Conservation (phyloP, 2,888 invertebrate species). For the Exocentrus adspersus region DNA sequence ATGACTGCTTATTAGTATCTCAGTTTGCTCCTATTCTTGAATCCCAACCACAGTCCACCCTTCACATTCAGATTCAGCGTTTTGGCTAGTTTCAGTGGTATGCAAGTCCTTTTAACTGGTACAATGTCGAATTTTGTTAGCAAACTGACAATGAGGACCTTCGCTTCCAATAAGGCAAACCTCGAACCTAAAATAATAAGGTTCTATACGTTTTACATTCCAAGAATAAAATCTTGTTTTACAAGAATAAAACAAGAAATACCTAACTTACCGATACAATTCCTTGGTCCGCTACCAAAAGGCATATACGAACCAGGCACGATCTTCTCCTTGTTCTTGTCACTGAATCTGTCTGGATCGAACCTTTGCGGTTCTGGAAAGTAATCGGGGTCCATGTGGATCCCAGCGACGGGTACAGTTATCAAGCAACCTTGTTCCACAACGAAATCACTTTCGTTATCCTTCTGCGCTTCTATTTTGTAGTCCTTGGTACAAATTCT, state of each 20-base stretch:
- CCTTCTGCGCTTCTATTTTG: constrained; percentile 64
- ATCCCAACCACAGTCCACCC: constrained; percentile 49
- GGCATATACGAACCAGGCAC: constrained; percentile 66
- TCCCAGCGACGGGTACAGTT: constrained; percentile 64
- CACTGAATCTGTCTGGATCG: constrained; percentile 68
- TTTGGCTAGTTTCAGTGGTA: constrained; percentile 46
- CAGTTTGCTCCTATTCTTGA: constrained; percentile 33
- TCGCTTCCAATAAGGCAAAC: constrained; percentile 50
- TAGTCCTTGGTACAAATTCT: constrained; percentile 68
- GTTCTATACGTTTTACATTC: too few species aligned
- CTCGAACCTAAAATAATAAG: constrained; percentile 42
- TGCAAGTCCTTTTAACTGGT: constrained; percentile 45
- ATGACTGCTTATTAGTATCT: too few species aligned
- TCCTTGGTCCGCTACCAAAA: constrained; percentile 65
- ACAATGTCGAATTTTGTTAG: constrained; percentile 44
- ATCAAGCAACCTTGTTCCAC: constrained; percentile 65
- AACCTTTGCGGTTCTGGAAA: constrained; percentile 68
- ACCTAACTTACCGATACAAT: constrained; percentile 59
- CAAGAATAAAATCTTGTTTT: too few species aligned
- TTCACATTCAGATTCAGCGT: constrained; percentile 41
- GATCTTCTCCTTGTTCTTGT: constrained; percentile 66
- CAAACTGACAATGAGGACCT: constrained; percentile 43
- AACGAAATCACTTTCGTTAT: constrained; percentile 51
- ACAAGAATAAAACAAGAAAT: too few species aligned
- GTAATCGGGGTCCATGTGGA: constrained; percentile 68